These are phyloP conservation scores for Gastrophryne carolinensis DNA, from an alignment of 2,797 vertebrate species.

Conservation along the genomic window DNA sequence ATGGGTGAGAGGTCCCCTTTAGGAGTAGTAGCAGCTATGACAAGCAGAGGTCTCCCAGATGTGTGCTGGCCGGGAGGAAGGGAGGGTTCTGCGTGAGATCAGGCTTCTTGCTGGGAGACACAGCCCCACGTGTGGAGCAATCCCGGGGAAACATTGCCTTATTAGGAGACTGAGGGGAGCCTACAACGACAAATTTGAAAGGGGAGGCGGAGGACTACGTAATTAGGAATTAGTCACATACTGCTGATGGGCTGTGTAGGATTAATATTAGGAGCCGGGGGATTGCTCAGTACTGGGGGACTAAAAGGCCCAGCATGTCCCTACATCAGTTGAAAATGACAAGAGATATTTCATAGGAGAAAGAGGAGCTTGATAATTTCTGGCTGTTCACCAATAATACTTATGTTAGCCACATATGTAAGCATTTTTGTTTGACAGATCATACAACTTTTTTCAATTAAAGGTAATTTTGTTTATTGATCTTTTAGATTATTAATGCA, in stretches of 20 bases:
- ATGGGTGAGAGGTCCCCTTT: too few relatives aligned
- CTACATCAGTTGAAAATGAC: too few relatives aligned
- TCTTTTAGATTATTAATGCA: too few relatives aligned
- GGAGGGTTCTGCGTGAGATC: slow-evolving; percentile 9
- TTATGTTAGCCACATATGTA: too few relatives aligned
- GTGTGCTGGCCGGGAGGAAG: background rate
- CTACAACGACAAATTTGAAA: background rate
- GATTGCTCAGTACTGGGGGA: background rate
- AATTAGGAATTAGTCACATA: background rate
- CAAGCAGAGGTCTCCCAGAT: slow-evolving; percentile 35
- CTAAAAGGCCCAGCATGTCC: background rate
- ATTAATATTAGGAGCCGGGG: too few relatives aligned
- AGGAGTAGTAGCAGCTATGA: background rate
- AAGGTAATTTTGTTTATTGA: too few relatives aligned
- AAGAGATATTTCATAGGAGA: too few relatives aligned
- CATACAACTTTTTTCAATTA: too few relatives aligned
- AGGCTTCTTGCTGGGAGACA: slow-evolving; percentile 8
- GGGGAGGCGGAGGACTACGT: background rate
- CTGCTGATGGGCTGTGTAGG: background rate
- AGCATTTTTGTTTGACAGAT: too few relatives aligned
- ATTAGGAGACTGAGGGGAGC: slow-evolving; percentile 31
- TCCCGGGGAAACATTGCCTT: slow-evolving; percentile 44
- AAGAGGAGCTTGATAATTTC: too few relatives aligned
- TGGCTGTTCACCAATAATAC: too few relatives aligned
- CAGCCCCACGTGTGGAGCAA: slow-evolving; percentile 12